phyloP scores from a whole-genome alignment of 2,888 invertebrate species.

The Oxystoma pomonae region DNA sequence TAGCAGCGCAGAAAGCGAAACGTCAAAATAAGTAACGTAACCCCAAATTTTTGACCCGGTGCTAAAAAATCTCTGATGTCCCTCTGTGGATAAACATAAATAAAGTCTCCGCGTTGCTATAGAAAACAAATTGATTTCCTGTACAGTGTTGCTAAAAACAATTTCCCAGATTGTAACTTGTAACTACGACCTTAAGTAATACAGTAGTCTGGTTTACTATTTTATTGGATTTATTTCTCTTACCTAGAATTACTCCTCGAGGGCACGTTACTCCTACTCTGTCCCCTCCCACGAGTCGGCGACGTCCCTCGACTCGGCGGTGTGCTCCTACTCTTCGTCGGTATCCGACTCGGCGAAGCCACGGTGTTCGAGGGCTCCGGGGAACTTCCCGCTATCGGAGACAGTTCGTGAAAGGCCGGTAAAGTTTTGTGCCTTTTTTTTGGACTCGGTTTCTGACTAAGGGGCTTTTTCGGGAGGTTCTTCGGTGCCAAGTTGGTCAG shows the following conservation, averaged over 20 bases:
- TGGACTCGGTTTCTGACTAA: conserved; percentile 31
- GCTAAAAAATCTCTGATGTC: no score
- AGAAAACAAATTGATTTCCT: no score
- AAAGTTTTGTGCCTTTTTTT: conserved; percentile 28
- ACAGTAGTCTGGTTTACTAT: no score
- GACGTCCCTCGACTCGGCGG: conserved; percentile 38
- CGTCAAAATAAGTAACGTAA: no score
- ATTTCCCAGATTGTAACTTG: no score
- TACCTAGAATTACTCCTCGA: conserved; percentile 28
- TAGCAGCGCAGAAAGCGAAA: no score
- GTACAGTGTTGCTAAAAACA: no score
- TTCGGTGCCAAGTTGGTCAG: conserved; percentile 38
- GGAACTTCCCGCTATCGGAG: conserved; percentile 45
- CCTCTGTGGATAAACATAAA: no score
- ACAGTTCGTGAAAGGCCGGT: conserved; percentile 40
- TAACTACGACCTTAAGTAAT: no score
- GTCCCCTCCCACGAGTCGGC: conserved; percentile 32
- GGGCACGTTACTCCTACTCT: conserved; percentile 27
- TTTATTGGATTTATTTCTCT: no score
- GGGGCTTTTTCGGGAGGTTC: conserved; percentile 26
- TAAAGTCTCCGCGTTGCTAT: no score
- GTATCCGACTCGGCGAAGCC: conserved; percentile 45
- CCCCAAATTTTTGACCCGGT: no score
- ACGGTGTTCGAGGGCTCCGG: conserved; percentile 43
- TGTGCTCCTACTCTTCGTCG: conserved; percentile 36